These are phyloP conservation scores for Chrosomus eos DNA, from an alignment of 2,797 vertebrate genomes.

Conservation along the genomic window DNA sequence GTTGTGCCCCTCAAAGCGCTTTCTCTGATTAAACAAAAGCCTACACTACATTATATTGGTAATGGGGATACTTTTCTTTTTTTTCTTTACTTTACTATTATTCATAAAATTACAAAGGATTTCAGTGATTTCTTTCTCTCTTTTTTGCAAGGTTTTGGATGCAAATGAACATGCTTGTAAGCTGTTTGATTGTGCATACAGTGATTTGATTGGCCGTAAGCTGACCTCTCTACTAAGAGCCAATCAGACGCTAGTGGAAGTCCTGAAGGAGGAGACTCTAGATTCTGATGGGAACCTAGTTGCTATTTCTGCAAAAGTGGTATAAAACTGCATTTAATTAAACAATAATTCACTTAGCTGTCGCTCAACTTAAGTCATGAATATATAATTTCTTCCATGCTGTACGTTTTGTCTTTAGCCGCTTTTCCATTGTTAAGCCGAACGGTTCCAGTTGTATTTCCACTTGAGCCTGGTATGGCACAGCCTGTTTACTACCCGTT, in stretches of 20 bases:
- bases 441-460: neutral
- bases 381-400: neutral
- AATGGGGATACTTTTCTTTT: neutral
- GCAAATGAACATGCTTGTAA: slow-evolving; percentile 87
- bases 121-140: neutral
- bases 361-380: neutral
- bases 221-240: slow-evolving; percentile 82
- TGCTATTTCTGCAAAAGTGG: slow-evolving; percentile 86
- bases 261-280: slow-evolving; percentile 78
- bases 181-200: slow-evolving; percentile 82
- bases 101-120: neutral
- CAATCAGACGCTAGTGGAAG: slow-evolving; percentile 76
- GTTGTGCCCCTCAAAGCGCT: neutral
- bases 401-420: neutral
- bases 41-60: neutral
- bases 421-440: neutral
- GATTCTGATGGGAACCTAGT: slow-evolving; percentile 75
- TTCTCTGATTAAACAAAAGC: neutral
- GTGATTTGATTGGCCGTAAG: slow-evolving; percentile 84
- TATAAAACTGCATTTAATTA: slow-evolving; percentile 67
- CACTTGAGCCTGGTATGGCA: neutral
- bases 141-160: slow-evolving; percentile 81
- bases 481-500: neutral
- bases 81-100: too few species aligned
- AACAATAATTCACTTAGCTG: neutral